A percentile compares a stretch with the other conserved stretches of the same genome.
Evolutionary conservation across 2,113 vertebrate genomes (phyloP).

Genomic region (Boleophthalmus pectinirostris): DNA sequence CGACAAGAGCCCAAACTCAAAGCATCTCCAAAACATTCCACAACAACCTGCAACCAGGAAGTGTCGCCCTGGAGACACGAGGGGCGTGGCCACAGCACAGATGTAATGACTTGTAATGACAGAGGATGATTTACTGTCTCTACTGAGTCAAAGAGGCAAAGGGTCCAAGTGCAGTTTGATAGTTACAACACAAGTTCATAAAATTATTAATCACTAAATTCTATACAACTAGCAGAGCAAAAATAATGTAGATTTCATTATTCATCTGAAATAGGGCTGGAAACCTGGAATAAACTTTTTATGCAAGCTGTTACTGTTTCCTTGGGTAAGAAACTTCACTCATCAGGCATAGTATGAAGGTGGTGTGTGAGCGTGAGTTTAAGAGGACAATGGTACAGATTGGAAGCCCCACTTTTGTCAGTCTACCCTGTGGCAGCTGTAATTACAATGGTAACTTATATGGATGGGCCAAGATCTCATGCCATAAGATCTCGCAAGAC

Average conservation of each 20-base stretch:
- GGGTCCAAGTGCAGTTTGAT: not conserved
- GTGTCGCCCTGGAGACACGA: conserved; percentile 51
- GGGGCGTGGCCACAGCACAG: conserved; percentile 31
- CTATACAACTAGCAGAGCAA: too few species aligned
- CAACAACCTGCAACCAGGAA: conserved; percentile 59
- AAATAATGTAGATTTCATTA: not conserved
- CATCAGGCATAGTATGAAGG: too few species aligned
- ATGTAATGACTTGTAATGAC: conserved; percentile 12
- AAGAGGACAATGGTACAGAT: too few species aligned
- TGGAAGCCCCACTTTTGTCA: too few species aligned
- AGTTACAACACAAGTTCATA: not conserved
- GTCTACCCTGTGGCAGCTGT: too few species aligned
- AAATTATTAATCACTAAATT: not conserved
- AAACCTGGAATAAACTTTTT: too few species aligned
- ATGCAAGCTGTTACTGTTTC: too few species aligned
- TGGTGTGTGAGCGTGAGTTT: too few species aligned
- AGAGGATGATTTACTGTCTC: conserved; percentile 23
- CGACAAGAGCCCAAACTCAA: conserved; percentile 37
- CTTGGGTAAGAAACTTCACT: too few species aligned
- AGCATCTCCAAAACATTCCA: conserved; percentile 59
- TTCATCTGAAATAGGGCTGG: not conserved
- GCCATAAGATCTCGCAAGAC: too few species aligned
- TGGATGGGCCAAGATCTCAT: too few species aligned
- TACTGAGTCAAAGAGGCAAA: conserved; percentile 41
- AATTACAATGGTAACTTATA: too few species aligned